phyloP scores from a whole-genome alignment of 2,113 vertebrate species.

The Pheucticus melanocephalus region DNA sequence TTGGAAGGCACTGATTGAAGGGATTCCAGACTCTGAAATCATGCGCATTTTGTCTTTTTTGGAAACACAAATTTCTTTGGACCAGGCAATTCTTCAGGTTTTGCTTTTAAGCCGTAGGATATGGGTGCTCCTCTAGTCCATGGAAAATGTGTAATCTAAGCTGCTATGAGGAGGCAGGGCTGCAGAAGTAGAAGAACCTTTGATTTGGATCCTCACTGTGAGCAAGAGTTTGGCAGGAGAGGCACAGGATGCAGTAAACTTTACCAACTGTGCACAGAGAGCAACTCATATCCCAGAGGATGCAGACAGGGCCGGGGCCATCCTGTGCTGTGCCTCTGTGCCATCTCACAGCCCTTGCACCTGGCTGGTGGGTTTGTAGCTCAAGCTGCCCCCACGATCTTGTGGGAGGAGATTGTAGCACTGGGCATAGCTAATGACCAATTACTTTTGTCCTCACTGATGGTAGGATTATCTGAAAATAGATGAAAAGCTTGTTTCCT shows the following conservation, averaged over 20 bases:
- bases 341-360: neutral
- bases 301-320: fast-evolving
- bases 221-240: constrained; percentile 40
- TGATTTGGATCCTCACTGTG: constrained; percentile 56
- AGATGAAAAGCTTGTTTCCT: neutral
- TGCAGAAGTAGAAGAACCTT: constrained; percentile 38
- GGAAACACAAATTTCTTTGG: constrained; percentile 14
- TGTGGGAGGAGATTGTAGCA: neutral
- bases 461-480: neutral
- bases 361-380: neutral
- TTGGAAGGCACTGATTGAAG: neutral
- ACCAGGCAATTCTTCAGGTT: neutral
- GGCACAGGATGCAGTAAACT: constrained; percentile 47
- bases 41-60: constrained; percentile 32
- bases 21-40: constrained; percentile 57
- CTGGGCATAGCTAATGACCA: neutral
- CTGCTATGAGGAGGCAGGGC: neutral
- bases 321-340: neutral
- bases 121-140: neutral
- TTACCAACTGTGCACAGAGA: neutral
- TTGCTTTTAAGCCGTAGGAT: constrained; percentile 10
- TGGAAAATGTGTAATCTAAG: constrained; percentile 53
- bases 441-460: neutral
- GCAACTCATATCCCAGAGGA: neutral
- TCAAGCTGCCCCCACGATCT: neutral